Base-by-base conservation (phyloP, 2,888 invertebrate species). In the Pyrgus malvae region DNA sequence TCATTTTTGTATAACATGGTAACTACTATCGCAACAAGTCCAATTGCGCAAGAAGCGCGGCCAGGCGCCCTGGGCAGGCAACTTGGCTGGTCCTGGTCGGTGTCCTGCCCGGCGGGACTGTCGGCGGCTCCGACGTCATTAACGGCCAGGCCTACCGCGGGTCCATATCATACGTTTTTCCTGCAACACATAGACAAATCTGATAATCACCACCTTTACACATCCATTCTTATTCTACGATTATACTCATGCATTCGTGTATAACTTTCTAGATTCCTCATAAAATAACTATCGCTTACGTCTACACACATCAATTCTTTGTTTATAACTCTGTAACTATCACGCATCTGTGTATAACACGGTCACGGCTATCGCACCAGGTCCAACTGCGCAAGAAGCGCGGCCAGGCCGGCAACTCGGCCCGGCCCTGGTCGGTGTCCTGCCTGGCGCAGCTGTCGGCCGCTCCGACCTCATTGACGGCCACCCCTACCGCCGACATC, bases 391-490 rank as follows among this genome's bases (percentile, higher is more conserved):
- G 95, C 49, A 90, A 92, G 62, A 93, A 93, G 77, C 91, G 92
- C 63, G 85, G 76, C 60, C 23, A 3, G 23, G 83, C 91, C 77
- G 76, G 80, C 80, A 83, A 91, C 78, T n/a, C n/a, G n/a, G 85
- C 92, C 19, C 92, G 97, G 40, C 97, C 97, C 0, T 97, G 97
- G 96, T 97, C 97, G 57, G 96, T 97, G 4, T 96, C 97, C 5
- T 97, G 96, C 67, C 91, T 97, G 29, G 95, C 96, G 9, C 96
- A 96, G 74, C 83, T 95, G 58, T 91, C 92, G 67, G 90, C 92
- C 55, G 83, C 89, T 4, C 82, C 83, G 53, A 74, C 82, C 2
- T 88, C 89, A 8, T 83, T 90, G 0, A 83, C 76, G 11, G 83
- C 90, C 48, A 84, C 87, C 59, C 74, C 90, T 61, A 80, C 84